These are phyloP conservation scores for Amphipoea lucens DNA, from an alignment of 2,888 invertebrate species.

Conservation along the genomic window DNA sequence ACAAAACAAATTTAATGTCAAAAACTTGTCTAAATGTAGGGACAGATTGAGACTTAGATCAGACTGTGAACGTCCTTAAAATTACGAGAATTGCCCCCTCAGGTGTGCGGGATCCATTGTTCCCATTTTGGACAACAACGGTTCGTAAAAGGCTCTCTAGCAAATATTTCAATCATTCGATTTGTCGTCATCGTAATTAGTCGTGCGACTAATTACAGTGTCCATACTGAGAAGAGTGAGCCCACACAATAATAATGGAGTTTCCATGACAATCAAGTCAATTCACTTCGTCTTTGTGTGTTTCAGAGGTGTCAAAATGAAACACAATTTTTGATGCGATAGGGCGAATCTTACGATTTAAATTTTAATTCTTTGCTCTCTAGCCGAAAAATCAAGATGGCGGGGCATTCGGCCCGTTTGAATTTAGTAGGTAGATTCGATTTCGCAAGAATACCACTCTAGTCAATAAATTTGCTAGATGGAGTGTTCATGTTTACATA, in stretches of 20 bases:
- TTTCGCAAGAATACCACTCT: background rate
- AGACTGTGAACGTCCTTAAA: too few relatives aligned
- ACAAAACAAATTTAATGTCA: too few relatives aligned
- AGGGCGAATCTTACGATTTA: background rate
- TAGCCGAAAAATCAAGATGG: background rate
- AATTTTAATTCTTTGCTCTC: too few relatives aligned
- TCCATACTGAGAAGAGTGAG: background rate
- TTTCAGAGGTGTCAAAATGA: background rate
- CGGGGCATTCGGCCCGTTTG: too few relatives aligned
- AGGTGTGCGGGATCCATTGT: constrained; percentile 23
- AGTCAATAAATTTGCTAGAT: background rate
- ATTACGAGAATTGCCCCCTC: too few relatives aligned
- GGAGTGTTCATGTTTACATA: background rate
- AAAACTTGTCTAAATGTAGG: too few relatives aligned
- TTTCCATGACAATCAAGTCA: background rate
- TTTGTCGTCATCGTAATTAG: background rate
- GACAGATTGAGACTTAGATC: too few relatives aligned
- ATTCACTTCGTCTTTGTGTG: background rate
- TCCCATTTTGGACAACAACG: background rate
- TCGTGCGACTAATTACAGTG: background rate
- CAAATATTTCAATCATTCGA: background rate
- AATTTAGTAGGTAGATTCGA: background rate
- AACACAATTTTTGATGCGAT: background rate
- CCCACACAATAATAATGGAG: background rate
- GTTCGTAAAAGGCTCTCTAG: background rate